Conservation (phyloP, 2,113 vertebrate species). For the Mellivora capensis region DNA sequence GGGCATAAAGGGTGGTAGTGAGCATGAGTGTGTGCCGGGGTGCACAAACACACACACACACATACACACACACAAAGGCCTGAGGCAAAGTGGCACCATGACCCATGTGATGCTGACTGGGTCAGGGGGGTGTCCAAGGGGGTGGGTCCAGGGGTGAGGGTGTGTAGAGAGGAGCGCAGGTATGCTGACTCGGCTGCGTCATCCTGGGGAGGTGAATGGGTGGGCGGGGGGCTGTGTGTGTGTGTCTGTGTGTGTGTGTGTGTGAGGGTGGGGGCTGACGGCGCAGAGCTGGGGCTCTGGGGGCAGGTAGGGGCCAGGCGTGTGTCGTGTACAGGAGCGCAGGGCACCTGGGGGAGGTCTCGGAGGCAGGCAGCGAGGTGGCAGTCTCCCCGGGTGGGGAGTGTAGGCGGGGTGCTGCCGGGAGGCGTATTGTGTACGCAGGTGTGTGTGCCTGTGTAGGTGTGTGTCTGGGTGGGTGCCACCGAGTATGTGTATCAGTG, state of each 20-base stretch:
- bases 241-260: not conserved
- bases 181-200: not conserved
- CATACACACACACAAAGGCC: not conserved
- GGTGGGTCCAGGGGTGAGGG: not conserved
- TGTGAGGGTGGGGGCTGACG: not conserved
- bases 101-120: not conserved
- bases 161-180: not conserved
- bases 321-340: not conserved
- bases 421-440: slow-evolving; percentile 54
- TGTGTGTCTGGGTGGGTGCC: slow-evolving; percentile 57
- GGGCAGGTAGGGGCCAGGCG: not conserved
- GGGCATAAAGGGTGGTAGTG: not conserved
- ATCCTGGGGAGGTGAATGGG: not conserved
- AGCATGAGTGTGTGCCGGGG: fast-evolving
- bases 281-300: not conserved
- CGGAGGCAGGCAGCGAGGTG: slow-evolving; percentile 27
- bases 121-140: not conserved
- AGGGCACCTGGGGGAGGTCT: not conserved
- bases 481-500: not conserved
- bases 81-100: not conserved
- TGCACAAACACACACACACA: no score
- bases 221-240: not conserved
- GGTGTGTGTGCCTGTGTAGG: slow-evolving; percentile 59
- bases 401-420: slow-evolving; percentile 30
- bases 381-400: slow-evolving; percentile 17